Percentiles rank a stretch among this genome's conserved stretches.
These are phyloP conservation scores for Siderastrea siderea DNA, from an alignment of 92 coral and sea anemone genomes.

Conservation along the genomic window DNA sequence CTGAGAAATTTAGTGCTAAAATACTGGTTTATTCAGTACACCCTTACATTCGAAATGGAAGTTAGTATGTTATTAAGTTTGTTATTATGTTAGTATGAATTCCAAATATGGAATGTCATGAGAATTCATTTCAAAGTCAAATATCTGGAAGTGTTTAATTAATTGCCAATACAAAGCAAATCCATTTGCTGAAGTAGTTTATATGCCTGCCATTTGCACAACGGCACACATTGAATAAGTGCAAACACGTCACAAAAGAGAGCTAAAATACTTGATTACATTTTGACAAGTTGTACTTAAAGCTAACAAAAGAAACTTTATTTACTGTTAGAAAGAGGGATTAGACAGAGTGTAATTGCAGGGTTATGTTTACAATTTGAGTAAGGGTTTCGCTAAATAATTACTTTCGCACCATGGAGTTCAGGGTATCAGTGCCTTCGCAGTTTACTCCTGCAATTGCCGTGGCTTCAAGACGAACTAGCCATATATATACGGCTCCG, in stretches of 20 bases:
- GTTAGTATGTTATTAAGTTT: neutral
- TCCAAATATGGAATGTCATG: neutral
- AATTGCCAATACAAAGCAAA: neutral
- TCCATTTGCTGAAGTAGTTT: neutral
- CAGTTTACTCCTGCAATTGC: neutral
- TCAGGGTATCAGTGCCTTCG: neutral
- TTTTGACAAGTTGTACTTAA: neutral
- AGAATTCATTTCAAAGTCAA: neutral
- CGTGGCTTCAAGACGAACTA: slow-evolving; percentile 3
- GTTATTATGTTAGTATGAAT: neutral
- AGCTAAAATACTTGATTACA: slow-evolving; percentile 4
- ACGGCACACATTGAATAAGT: neutral
- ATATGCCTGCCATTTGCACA: neutral
- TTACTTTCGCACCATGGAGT: slow-evolving; percentile 15
- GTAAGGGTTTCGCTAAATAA: neutral
- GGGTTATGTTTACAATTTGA: neutral
- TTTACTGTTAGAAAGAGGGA: slow-evolving; percentile 14
- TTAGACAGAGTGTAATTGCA: slow-evolving; percentile 3
- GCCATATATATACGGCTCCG: slow-evolving; percentile 20
- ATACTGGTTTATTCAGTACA: too few species aligned
- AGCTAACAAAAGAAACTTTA: slow-evolving; percentile 10
- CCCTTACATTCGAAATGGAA: neutral
- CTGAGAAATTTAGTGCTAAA: neutral
- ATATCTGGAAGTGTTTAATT: slow-evolving; percentile 1
- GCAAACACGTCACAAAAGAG: slow-evolving; percentile 22